A percentile compares a stretch with the other conserved stretches of the same genome.
Conservation (phyloP, 2,113 vertebrate species). For the Centropus unirufus region DNA sequence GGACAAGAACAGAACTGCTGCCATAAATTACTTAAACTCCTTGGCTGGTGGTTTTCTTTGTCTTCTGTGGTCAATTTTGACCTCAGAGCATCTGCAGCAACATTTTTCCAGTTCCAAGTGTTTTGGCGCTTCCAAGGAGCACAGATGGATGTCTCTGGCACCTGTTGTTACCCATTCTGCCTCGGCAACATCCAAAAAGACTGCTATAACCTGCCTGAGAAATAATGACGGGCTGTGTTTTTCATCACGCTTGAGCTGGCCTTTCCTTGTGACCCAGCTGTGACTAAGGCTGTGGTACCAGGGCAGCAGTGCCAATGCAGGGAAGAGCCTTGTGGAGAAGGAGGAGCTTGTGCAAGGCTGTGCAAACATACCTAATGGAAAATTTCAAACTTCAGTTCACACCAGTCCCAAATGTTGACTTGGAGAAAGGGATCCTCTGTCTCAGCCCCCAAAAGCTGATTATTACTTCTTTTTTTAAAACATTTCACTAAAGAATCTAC, state of each 20-base stretch:
- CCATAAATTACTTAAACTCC: constrained; percentile 15
- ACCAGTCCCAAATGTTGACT: neutral
- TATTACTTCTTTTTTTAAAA: neutral
- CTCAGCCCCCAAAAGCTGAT: neutral
- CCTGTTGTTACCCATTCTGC: constrained; percentile 47
- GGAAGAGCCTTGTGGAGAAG: neutral
- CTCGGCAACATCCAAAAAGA: neutral
- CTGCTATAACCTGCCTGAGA: constrained; percentile 60
- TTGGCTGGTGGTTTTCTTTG: neutral
- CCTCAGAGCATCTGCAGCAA: neutral
- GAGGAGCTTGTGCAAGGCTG: neutral
- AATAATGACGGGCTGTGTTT: constrained; percentile 1
- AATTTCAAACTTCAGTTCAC: neutral
- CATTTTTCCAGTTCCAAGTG: constrained; percentile 44
- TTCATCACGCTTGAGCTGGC: neutral
- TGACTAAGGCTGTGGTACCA: neutral
- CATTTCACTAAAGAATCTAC: neutral
- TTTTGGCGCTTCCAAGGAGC: constrained; percentile 44
- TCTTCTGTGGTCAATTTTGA: constrained; percentile 22
- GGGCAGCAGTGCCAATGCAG: neutral
- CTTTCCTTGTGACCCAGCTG: constrained; percentile 2
- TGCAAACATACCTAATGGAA: neutral
- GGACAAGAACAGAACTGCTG: neutral
- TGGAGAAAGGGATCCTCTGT: neutral
- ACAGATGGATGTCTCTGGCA: constrained; percentile 66